Conservation (phyloP, 2,797 vertebrate species). For the Pterois miles region DNA sequence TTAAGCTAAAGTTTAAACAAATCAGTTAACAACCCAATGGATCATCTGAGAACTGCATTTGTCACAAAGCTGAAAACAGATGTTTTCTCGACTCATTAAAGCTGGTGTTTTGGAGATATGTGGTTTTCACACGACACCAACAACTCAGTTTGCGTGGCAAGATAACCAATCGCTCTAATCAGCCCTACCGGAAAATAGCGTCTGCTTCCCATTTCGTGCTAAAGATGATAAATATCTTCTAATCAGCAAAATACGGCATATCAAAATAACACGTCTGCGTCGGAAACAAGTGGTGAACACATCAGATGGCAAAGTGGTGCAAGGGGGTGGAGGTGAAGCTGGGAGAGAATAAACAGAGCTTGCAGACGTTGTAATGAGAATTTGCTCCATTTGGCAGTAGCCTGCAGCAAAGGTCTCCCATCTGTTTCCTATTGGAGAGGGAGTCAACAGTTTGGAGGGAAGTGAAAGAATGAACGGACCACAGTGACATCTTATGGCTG, state of each 20-base stretch:
- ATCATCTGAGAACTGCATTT: neutral
- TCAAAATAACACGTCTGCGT: slow-evolving; percentile 59
- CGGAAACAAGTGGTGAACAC: slow-evolving; percentile 56
- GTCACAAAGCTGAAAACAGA: neutral
- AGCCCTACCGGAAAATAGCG: slow-evolving; percentile 26
- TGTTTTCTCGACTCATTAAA: neutral
- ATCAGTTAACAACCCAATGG: neutral
- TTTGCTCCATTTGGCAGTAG: slow-evolving; percentile 78
- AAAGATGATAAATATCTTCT: slow-evolving; percentile 64
- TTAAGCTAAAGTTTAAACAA: neutral
- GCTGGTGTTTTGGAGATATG: neutral
- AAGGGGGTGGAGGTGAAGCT: slow-evolving; percentile 52
- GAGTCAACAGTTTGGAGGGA: slow-evolving; percentile 64
- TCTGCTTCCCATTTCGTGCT: slow-evolving; percentile 58
- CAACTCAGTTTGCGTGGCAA: slow-evolving; percentile 30
- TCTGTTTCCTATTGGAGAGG: slow-evolving; percentile 74
- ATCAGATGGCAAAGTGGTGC: slow-evolving; percentile 60
- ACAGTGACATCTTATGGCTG: slow-evolving; percentile 72
- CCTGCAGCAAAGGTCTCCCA: slow-evolving; percentile 76
- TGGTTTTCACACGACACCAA: neutral
- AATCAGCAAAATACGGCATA: slow-evolving; percentile 65
- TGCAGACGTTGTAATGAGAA: slow-evolving; percentile 78
- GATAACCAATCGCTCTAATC: slow-evolving; percentile 22
- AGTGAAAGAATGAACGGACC: slow-evolving; percentile 23
- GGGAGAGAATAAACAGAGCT: slow-evolving; percentile 76